Evolutionary conservation across 2,797 vertebrate species (phyloP), one percentile per base, ranked within the genome.

Genomic region (Rallus crepitans): DNA sequence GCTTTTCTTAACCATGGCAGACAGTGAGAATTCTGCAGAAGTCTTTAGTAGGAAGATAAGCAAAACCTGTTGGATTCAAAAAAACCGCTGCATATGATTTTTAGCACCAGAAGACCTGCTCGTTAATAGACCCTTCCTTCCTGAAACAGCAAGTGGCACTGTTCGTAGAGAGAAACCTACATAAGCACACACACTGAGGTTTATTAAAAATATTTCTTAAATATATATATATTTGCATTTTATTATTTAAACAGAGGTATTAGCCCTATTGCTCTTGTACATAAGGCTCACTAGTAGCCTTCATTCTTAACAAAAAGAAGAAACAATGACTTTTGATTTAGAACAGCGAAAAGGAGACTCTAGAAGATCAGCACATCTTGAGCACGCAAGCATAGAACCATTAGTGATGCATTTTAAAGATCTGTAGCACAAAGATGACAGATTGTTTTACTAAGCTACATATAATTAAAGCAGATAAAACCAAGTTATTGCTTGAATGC

Each of bases 171-270:
- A 60, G n/a, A 77, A 31, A 20, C 63, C 35, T 20, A 8, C 4
- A 13, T 11, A 60, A 84, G 8, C 24, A 45, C 8, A 60, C 4
- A 24, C 18, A 0, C 1, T 87, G 7, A 45, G 4, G 4, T 35
- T 79, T 50, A 53, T 53, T 39, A n/a, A 61, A 94, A 89, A 12
- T 30, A 15, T 40, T 42, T 81, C 53, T 68, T n/a, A 7, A 75
- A 47, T 68, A 50, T 19, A 45, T 18, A 18, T 45, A 64, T 9
- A 24, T 14, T 25, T 3, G 9, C 11, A 6, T 27, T 56, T 60
- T 60, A 39, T 64, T 53, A 33, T 31, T 45, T 33, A 89, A 91
- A 80, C 0, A 0, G n/a, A 87, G 7, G 7, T 15, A 2, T 28
- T 40, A 73, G 28, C 37, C 17, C 15, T 83, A 20, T 21, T 1